Evolutionary conservation across 2,113 vertebrate species (phyloP), one percentile per base, ranked within the genome.

Genomic region (Albula glossodonta): DNA sequence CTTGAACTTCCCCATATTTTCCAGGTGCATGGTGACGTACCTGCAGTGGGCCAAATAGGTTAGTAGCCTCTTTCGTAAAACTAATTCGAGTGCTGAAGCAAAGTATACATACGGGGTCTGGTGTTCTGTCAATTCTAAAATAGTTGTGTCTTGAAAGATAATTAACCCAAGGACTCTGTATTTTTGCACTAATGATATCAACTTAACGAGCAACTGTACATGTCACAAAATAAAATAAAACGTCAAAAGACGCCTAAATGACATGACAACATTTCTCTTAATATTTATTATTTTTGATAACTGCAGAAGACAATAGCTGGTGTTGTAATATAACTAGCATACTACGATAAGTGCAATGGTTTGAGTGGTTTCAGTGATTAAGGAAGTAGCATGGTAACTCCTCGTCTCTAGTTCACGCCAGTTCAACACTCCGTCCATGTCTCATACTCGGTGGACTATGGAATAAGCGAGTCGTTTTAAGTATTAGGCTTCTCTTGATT

Each of bases 331-430:
- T 15, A 51, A 6, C 48, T 4, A 17, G 1, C 19, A 8, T 13
- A 15, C 80, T 52, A 52, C 49, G 19, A 50, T 50, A 80, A 51
- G 5, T 74, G 70, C 78, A 50, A 13, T 80, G 41, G 0, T 50
- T 51, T 48, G 11, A 56, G 77, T 85, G 77, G 53, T 79, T 85
- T 60, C 51, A 10, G 81, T 78, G 84, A 85, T 85, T 85, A 78
- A 85, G 84, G 84, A 85, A 85, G 84, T 85, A 4, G 70, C 70
- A 11, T 51, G 2, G 4, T 12, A 56, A 13, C 51, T 84, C 51
- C 22, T 80, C 78, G 51, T 10, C 53, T 19, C 25, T 56, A 53
- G 80, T 81, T n/a, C 50, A n/a, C 13, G 52, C 70, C 70, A 74
- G 22, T 17, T 49, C 57, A 9, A 13, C 49, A 74, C n/a, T 52